A percentile compares a stretch with the other conserved stretches of the same genome.
Conservation (phyloP, 2,797 vertebrate species). For the Micrastur ruficollis region DNA sequence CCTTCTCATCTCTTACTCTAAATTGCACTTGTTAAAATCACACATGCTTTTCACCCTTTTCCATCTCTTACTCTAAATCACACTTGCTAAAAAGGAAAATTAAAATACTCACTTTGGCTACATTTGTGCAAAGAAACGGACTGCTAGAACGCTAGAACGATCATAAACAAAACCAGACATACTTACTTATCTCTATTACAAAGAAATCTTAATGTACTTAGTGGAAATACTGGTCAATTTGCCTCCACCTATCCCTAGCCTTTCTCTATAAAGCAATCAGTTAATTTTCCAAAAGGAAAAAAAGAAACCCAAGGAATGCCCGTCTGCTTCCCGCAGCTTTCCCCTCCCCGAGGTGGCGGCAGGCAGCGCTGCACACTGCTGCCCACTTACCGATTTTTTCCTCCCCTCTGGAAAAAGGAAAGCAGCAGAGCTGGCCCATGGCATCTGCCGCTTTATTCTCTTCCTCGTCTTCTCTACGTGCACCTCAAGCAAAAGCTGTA, state of each 20-base stretch:
- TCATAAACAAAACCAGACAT: neutral
- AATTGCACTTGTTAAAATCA: neutral
- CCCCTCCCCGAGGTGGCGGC: constrained; percentile 1
- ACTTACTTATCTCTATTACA: neutral
- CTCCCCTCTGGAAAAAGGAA: constrained; percentile 91
- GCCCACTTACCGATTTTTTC: constrained; percentile 93
- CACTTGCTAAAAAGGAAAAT: neutral
- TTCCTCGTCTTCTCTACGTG: neutral
- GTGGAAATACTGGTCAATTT: neutral
- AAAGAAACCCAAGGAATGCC: neutral
- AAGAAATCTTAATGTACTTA: neutral
- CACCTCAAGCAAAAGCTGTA: constrained; percentile 29
- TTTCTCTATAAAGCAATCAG: neutral
- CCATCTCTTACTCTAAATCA: neutral
- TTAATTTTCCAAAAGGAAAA: neutral
- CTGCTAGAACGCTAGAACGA: constrained; percentile 11
- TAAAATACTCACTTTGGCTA: constrained; percentile 40
- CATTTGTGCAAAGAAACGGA: neutral
- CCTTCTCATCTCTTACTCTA: neutral
- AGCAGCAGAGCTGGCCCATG: constrained; percentile 99
- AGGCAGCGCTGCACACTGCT: neutral
- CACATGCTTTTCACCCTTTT: neutral
- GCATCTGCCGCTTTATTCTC: constrained; percentile 17
- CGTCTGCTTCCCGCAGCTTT: neutral
- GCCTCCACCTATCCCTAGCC: neutral